Percentiles rank a stretch among this genome's conserved stretches.
Conservation (phyloP, 2,888 invertebrate genomes). For the Corbicula japonica region DNA sequence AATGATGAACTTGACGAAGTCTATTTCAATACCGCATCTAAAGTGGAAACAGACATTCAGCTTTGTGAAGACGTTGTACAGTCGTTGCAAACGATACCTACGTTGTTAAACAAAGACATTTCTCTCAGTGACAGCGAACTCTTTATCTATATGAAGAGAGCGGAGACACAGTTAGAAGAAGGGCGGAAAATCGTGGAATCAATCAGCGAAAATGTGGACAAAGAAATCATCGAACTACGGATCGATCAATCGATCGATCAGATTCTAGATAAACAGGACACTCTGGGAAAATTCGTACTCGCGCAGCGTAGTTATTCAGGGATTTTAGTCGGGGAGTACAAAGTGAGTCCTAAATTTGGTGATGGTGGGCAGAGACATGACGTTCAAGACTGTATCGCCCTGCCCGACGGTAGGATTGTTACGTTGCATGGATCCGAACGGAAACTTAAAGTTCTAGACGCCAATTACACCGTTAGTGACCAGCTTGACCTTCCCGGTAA, state of each 20-base stretch:
- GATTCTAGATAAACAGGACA: background rate
- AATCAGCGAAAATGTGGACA: slow-evolving; percentile 4
- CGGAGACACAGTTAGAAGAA: background rate
- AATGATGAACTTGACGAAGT: background rate
- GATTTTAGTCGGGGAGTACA: slow-evolving; percentile 7
- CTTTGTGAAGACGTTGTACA: slow-evolving; percentile 9
- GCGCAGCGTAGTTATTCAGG: slow-evolving; percentile 3
- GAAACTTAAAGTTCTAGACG: slow-evolving; percentile 11
- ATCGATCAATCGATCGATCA: background rate
- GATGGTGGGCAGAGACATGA: slow-evolving; percentile 8
- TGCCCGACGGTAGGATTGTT: background rate
- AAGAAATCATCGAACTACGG: slow-evolving; percentile 11
- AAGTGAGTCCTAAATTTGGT: slow-evolving; percentile 8
- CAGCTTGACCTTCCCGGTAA: slow-evolving; percentile 11
- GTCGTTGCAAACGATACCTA: background rate
- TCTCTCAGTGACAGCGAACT: background rate
- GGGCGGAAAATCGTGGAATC: slow-evolving; percentile 10
- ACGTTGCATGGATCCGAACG: slow-evolving; percentile 6
- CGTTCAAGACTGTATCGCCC: background rate
- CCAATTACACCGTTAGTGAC: background rate
- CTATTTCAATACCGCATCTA: background rate
- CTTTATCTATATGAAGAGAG: slow-evolving; percentile 14
- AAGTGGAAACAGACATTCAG: slow-evolving; percentile 13
- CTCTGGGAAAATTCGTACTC: slow-evolving; percentile 12
- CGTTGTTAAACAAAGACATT: background rate